phyloP scores from a whole-genome alignment of 2,888 invertebrate genomes.

The Acanthosepion pharaonis region DNA sequence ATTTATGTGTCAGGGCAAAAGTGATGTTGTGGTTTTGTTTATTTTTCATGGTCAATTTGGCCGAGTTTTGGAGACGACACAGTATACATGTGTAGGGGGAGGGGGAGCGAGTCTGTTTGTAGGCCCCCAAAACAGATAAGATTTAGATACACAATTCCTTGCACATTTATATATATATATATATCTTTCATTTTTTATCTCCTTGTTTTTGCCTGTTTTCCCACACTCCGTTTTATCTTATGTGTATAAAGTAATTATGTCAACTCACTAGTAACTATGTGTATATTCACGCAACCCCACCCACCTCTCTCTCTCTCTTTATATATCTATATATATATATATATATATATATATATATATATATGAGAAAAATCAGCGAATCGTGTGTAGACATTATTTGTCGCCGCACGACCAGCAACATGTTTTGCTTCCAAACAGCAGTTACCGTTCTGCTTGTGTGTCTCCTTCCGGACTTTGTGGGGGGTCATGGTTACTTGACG shows the following conservation, averaged over 20 bases:
- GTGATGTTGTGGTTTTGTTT: too few species aligned
- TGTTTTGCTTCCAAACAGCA: not conserved
- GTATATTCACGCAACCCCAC: too few species aligned
- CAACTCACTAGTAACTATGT: too few species aligned
- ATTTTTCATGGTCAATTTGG: too few species aligned
- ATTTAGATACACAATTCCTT: not conserved
- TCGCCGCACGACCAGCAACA: not conserved
- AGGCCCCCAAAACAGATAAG: not conserved
- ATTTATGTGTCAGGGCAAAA: too few species aligned
- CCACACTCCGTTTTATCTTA: too few species aligned
- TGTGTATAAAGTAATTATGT: too few species aligned
- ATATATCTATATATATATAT: too few species aligned
- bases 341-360: too few species aligned
- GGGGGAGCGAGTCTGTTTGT: not conserved
- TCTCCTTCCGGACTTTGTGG: not conserved
- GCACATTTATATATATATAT: not conserved
- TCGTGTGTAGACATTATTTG: not conserved
- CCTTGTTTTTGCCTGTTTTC: not conserved
- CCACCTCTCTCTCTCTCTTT: too few species aligned
- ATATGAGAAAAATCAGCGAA: not conserved
- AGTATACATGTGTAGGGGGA: not conserved
- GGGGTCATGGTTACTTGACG: constrained; percentile 54
- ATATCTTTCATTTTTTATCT: not conserved
- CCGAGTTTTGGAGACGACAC: too few species aligned
- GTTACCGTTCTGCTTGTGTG: not conserved